Conservation (phyloP, 2,888 invertebrate genomes). For the Protula sp. region DNA sequence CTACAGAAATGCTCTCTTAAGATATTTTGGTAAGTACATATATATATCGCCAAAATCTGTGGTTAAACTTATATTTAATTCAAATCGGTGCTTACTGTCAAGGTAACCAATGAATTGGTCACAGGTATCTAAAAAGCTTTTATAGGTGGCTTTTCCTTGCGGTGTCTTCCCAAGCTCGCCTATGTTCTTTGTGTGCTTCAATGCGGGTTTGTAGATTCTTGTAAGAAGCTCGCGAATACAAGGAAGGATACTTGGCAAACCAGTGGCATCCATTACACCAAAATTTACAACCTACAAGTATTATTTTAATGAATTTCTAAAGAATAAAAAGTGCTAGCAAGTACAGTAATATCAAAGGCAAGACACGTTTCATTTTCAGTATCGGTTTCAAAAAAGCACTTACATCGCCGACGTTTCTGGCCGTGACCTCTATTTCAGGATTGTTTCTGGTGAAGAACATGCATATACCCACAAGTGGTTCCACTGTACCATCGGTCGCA, state of each 20-base stretch:
- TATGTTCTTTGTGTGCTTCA: constrained; percentile 21
- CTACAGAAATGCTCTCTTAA: too few species aligned
- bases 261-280: background rate
- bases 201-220: constrained; percentile 1
- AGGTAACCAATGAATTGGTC: constrained; percentile 35
- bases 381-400: too few species aligned
- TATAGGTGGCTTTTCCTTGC: constrained; percentile 33
- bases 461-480: constrained; percentile 62
- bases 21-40: too few species aligned
- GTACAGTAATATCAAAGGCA: too few species aligned
- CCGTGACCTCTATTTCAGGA: constrained; percentile 61
- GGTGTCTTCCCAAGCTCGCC: constrained; percentile 33
- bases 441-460: constrained; percentile 67
- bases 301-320: background rate
- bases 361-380: too few species aligned
- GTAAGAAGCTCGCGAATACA: background rate
- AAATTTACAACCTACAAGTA: background rate
- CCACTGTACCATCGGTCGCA: constrained; percentile 62
- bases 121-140: constrained; percentile 33
- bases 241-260: background rate
- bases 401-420: constrained; percentile 64
- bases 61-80: too few species aligned
- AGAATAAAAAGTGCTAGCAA: too few species aligned
- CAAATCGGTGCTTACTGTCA: constrained; percentile 33
- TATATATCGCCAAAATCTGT: too few species aligned